phyloP scores from a whole-genome alignment of 2,888 invertebrate species.

The Chrysodeixis includens region DNA sequence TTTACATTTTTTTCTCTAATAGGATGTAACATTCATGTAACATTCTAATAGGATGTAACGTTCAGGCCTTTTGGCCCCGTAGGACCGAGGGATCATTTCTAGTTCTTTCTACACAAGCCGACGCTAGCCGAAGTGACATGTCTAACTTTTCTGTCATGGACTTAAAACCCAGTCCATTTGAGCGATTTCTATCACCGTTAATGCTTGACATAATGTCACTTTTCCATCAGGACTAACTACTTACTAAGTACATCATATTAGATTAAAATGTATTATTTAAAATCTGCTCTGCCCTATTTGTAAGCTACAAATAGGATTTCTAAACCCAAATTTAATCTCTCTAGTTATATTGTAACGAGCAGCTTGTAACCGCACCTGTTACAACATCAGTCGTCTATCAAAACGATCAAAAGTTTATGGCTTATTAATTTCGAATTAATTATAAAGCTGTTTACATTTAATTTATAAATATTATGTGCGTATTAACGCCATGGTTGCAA shows the following conservation, averaged over 20 bases:
- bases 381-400: conserved; percentile 40
- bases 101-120: no score
- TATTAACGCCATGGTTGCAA: conserved; percentile 33
- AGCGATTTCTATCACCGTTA: no score
- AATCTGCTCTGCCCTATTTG: conserved; percentile 8
- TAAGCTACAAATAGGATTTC: conserved; percentile 11
- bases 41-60: no score
- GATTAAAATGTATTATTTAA: conserved; percentile 11
- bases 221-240: no score
- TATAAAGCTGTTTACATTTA: conserved; percentile 45
- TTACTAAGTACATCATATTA: conserved; percentile 15
- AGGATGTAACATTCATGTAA: no score
- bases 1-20: no score
- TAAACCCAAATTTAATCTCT: conserved; percentile 23
- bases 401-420: conserved; percentile 40
- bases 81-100: no score
- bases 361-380: conserved; percentile 25
- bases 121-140: no score
- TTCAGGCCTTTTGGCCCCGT: no score
- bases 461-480: conserved; percentile 32
- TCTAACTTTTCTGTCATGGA: no score
- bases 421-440: conserved; percentile 46
- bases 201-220: no score
- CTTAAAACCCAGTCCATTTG: no score
- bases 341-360: conserved; percentile 28